A percentile compares a stretch with the other conserved stretches of the same genome.
phyloP scores from a whole-genome alignment of 2,797 vertebrate genomes.

The Poecilia wingei region DNA sequence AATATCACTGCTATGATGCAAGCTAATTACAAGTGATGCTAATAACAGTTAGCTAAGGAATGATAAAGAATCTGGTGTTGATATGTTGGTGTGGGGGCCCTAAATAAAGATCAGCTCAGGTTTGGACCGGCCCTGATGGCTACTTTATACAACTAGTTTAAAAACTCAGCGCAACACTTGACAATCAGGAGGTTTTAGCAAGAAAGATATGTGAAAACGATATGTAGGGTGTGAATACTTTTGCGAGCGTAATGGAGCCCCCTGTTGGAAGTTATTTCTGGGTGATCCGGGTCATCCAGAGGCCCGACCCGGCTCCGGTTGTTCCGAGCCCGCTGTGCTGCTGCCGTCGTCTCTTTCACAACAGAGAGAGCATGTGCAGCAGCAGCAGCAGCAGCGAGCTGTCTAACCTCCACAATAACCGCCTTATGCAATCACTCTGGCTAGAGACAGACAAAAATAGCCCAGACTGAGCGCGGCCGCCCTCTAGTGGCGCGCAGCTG shows the following conservation, averaged over 20 bases:
- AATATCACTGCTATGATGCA: no score
- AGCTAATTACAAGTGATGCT: no score
- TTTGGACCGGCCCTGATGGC: no score
- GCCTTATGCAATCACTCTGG: conserved; percentile 80
- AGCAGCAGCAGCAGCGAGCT: conserved; percentile 61
- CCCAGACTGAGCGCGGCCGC: conserved; percentile 72
- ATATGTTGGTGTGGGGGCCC: no score
- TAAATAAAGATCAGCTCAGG: no score
- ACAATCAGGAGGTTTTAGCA: neutral
- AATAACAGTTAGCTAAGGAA: no score
- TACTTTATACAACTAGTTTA: neutral
- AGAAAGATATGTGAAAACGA: neutral
- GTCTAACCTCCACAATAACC: conserved; percentile 77
- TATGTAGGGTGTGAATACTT: neutral
- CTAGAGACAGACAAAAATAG: conserved; percentile 79
- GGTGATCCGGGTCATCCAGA: conserved; percentile 28
- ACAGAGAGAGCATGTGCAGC: conserved; percentile 40
- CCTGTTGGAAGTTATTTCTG: neutral
- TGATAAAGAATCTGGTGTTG: no score
- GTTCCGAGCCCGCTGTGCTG: conserved; percentile 43
- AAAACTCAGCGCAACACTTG: neutral
- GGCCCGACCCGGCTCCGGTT: conserved; percentile 31
- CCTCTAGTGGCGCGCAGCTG: conserved; percentile 70
- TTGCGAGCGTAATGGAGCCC: neutral
- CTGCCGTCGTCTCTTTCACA: conserved; percentile 61